Percentiles rank a stretch among this genome's conserved stretches.
phyloP scores from a whole-genome alignment of 2,113 vertebrate genomes.

The Sminthopsis crassicaudata region DNA sequence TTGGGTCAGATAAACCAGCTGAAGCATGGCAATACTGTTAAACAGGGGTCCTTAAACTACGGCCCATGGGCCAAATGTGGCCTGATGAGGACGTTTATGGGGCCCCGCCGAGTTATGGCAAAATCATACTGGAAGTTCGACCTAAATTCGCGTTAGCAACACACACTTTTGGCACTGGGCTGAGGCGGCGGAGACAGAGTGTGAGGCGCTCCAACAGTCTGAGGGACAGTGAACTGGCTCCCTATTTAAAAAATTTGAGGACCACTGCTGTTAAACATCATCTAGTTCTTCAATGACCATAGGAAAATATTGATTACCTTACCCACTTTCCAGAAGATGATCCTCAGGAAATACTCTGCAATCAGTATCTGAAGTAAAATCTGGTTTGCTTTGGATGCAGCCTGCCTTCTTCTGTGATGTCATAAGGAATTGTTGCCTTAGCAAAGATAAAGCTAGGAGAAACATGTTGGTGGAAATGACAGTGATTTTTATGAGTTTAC shows the following conservation, averaged over 20 bases:
- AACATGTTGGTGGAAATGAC: not conserved
- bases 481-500: not conserved
- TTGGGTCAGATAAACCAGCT: conserved; percentile 2
- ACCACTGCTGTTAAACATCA: not conserved
- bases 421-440: conserved; percentile 50
- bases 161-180: too few species aligned
- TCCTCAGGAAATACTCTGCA: not conserved
- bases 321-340: not conserved
- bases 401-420: conserved; percentile 61
- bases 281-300: not conserved
- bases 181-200: too few species aligned
- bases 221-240: too few species aligned
- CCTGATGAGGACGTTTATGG: too few species aligned
- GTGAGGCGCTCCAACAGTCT: too few species aligned
- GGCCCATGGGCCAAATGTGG: too few species aligned
- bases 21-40: not conserved
- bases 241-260: too few species aligned
- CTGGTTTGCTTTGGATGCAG: not conserved
- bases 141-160: too few species aligned
- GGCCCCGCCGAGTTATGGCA: too few species aligned
- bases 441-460: not conserved
- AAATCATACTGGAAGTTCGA: too few species aligned
- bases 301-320: conserved; percentile 2
- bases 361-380: not conserved
- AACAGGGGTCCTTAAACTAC: too few species aligned